Evolutionary conservation across 2,888 invertebrate species (phyloP).

Genomic region (Hypselothyrea guttata): DNA sequence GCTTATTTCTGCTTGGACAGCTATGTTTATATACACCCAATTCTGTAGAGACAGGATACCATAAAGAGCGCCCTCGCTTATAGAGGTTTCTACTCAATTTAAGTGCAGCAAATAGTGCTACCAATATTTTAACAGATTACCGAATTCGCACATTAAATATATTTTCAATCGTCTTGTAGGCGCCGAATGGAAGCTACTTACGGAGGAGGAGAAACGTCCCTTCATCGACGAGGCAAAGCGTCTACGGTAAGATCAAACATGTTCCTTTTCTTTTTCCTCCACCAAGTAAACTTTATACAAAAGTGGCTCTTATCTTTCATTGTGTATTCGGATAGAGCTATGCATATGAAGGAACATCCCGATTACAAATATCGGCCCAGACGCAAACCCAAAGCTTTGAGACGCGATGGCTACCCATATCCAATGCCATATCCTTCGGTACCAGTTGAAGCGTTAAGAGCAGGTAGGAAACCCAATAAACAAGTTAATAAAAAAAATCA

Average conservation of each 20-base stretch:
- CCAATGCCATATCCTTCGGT: conserved; percentile 96
- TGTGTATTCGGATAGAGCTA: conserved; percentile 84
- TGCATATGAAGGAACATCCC: conserved; percentile 98
- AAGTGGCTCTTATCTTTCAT: neutral
- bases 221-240: conserved; percentile 99
- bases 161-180: conserved; percentile 83
- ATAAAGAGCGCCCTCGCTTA: conserved; percentile 50
- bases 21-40: conserved; percentile 45
- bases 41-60: conserved; percentile 37
- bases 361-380: conserved; percentile 96
- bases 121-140: conserved; percentile 58
- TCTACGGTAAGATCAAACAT: conserved; percentile 82
- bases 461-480: conserved; percentile 85
- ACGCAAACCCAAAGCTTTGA: conserved; percentile 92
- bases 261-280: neutral
- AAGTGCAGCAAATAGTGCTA: conserved; percentile 50
- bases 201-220: conserved; percentile 97
- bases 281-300: neutral
- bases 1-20: conserved; percentile 59
- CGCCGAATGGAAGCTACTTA: conserved; percentile 97
- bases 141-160: conserved; percentile 31
- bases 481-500: neutral
- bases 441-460: conserved; percentile 93
- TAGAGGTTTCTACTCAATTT: conserved; percentile 35
- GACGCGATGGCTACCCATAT: conserved; percentile 96